Evolutionary conservation across 2,797 vertebrate genomes (phyloP).

Genomic region (Toxotes lorentzi): DNA sequence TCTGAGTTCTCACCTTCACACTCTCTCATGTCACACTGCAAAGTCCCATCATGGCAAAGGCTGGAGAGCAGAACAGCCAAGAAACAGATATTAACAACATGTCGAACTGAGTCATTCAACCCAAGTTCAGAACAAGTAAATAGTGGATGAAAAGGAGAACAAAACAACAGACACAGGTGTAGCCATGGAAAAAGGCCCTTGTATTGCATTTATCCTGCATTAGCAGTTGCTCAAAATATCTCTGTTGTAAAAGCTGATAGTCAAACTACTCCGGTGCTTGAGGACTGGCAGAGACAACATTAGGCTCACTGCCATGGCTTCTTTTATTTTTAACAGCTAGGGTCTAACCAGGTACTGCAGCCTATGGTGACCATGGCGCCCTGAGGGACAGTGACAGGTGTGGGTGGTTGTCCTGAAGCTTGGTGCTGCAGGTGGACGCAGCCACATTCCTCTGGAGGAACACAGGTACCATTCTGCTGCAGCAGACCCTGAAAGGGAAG

Average conservation of each 20-base stretch:
- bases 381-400: constrained; percentile 75
- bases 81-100: not conserved
- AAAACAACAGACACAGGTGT: not conserved
- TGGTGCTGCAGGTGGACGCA: constrained; percentile 82
- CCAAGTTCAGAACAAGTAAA: not conserved
- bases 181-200: not conserved
- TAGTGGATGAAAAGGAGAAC: not conserved
- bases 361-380: constrained; percentile 82
- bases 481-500: constrained; percentile 81
- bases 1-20: constrained; percentile 83
- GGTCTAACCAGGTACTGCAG: constrained; percentile 90
- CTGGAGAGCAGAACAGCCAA: constrained; percentile 70
- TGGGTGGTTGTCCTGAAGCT: constrained; percentile 59
- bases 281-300: not conserved
- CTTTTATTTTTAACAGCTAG: not conserved
- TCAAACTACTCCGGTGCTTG: not conserved
- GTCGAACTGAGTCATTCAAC: constrained; percentile 4
- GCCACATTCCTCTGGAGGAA: constrained; percentile 83
- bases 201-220: not conserved
- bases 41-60: constrained; percentile 82
- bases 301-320: not conserved
- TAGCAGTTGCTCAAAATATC: not conserved
- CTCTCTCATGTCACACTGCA: constrained; percentile 85
- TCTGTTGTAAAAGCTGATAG: not conserved
- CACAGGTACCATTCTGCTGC: constrained; percentile 87